Evolutionary conservation across 2,113 vertebrate genomes (phyloP), one percentile per base, ranked within the genome.

Genomic region (Chloroceryle aenea): DNA sequence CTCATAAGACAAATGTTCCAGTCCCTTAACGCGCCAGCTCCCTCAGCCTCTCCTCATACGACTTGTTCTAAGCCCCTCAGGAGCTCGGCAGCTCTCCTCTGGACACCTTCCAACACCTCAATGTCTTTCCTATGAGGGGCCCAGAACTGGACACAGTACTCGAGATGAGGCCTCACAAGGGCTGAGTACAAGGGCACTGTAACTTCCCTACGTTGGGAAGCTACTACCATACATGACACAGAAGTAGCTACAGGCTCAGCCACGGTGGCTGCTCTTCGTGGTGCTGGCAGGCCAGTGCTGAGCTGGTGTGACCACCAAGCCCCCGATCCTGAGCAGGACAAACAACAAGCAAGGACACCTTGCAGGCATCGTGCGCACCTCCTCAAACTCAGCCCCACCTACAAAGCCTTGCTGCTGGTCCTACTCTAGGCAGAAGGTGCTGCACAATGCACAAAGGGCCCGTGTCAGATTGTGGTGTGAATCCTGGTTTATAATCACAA

Each of bases 231-330:
- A n/a, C n/a, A n/a, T n/a, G n/a, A n/a, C n/a, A n/a, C n/a, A n/a
- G n/a, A n/a, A n/a, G n/a, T n/a, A n/a, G n/a, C n/a, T n/a, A 11
- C 5, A 52, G n/a, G 11, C 1, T 0, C 38, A 40, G 66, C 42
- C 18, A 7, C 0, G 0, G 34, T 56, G 42, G 14, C 43, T 72
- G 43, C 14, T 38, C 82, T 64, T 50, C 17, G 38, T 25, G 20
- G 43, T 14, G 42, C 66, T 64, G 12, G 48, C 7, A 50, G 30
- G 14, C 25, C 25, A 27, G 47, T 3, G 2, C 55, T 30, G 40
- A 76, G n/a, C 47, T 17, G 12, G 40, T 23, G 3, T 4, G 55
- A 55, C 25, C 0, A 3, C 40, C 43, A 30, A 30, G 23, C 40
- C 63, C 53, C 53, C 25, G n/a, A 68, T 29, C 22, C 52, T 18